Base-by-base conservation (phyloP, 2,113 vertebrate genomes). In the Clarias gariepinus region DNA sequence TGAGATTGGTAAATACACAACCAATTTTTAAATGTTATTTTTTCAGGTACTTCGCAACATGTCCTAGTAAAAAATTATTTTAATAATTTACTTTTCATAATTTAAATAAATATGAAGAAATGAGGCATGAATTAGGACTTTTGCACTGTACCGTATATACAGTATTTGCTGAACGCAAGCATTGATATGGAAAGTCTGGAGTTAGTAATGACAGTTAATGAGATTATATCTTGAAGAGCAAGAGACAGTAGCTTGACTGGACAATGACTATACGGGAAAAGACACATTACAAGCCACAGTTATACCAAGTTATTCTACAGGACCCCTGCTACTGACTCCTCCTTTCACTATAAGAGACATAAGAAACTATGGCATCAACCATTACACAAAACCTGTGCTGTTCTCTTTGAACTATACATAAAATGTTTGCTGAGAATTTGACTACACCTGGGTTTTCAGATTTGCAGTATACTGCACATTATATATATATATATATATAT, bases 391-490 rank as follows among this genome's bases (percentile, higher is more conserved):
- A 85, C 61, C 64, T 91, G 93, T 95, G 89, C 89, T 95, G 93
- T 96, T 95, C 92, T 95, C 93, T 94, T 94, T 92, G 94, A 92
- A 91, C 93, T 92, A 91, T 55, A 80, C 36, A 1, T 85, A 73
- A 52, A 33, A 86, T 64, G 73, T 74, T 66, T 88, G 61, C 16
- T 61, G 41, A 79, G 85, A 89, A 73, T 79, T 47, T 16, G 6
- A 86, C 82, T 41, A 63, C 64, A 52, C 82, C 21, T 8, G 57
- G 57, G 25, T 64, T 58, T 86, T 90, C 84, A 88, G 84, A 83
- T 88, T 71, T 33, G 81, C 78, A 89, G 30, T 52, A 73, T 57
- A 68, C 33, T 55, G 21, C n/a, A n/a, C n/a, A n/a, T n/a, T 79
- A 68, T 88, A 47, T 41, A 41, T 41, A 41, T 41, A 41, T 41